Conservation (phyloP, 2,797 vertebrate species). For the Iguana delicatissima region DNA sequence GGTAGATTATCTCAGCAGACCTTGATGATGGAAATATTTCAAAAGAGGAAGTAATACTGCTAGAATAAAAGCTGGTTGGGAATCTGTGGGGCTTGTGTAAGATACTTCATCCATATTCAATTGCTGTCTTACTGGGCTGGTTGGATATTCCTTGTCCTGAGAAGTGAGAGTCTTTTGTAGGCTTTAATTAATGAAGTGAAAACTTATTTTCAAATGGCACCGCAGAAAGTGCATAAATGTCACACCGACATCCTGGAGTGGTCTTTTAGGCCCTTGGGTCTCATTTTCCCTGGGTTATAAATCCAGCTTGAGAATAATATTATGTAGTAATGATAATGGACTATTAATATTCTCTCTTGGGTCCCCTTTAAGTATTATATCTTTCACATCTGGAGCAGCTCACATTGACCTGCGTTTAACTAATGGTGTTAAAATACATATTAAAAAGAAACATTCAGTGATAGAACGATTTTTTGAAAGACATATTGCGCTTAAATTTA, state of each 20-base stretch:
- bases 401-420: slow-evolving; percentile 55
- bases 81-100: not conserved
- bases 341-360: slow-evolving; percentile 39
- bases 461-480: slow-evolving; percentile 48
- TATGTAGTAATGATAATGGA: slow-evolving; percentile 33
- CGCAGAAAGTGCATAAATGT: slow-evolving; percentile 26
- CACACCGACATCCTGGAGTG: slow-evolving; percentile 44
- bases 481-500: not conserved
- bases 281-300: slow-evolving; percentile 53
- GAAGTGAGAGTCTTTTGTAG: not conserved
- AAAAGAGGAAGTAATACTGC: not conserved
- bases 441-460: slow-evolving; percentile 53
- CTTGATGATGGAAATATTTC: not conserved
- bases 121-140: not conserved
- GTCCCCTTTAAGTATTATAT: slow-evolving; percentile 52
- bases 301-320: slow-evolving; percentile 38
- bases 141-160: not conserved
- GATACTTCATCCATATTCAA: not conserved
- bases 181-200: not conserved
- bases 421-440: slow-evolving; percentile 47
- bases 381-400: slow-evolving; percentile 47
- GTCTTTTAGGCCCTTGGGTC: slow-evolving; percentile 24
- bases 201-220: slow-evolving; percentile 18
- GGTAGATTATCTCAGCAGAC: not conserved
- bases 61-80: not conserved